Base-by-base conservation (phyloP, 2,888 invertebrate genomes). In the Amiota minor region DNA sequence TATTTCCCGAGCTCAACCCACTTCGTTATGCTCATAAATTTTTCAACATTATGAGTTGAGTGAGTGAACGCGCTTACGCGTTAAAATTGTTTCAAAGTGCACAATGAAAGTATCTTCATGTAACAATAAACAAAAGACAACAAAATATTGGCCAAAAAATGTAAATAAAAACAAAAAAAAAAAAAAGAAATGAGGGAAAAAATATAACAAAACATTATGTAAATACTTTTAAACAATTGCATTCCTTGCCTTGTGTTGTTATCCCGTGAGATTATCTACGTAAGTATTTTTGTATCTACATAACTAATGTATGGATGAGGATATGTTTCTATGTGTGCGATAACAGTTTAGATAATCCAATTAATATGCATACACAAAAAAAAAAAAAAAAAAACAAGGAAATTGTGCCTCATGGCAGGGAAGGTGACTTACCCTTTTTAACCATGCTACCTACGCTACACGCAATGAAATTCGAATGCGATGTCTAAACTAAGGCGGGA, bases 311-410 rank as follows among this genome's bases (percentile, higher is more conserved):
- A 3, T 59, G 14, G 10, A 2, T 56, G 16, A 11, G 16, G 9
- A 23, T 59, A n/a, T 16, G 18, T 20, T 18, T 20, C 20, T 59
- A 12, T 20, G 75, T 77, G 75, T 75, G 80, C 80, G 77, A 79
- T 77, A 78, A 78, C 80, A 81, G 82, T 82, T 78, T 80, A 82
- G 85, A 86, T 87, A 87, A 87, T 87, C 87, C 87, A 87, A 87
- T 87, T 87, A 86, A 81, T 84, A 85, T 84, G 83, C 82, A 84
- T 78, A 82, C 83, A 83, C 81, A 85, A 81, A 50, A 50, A 20
- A 50, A 68, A 50, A 20, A 16, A 59, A 59, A 59, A 83, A 79
- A 67, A 81, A 78, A 78, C 20, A 50, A 18, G 61, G 14, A 11
- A 20, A 61, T 35, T 35, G 82, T 82, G 76, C 80, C 81, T 80